Conservation (phyloP, 2,797 vertebrate genomes). For the Sebastes hubbsi region DNA sequence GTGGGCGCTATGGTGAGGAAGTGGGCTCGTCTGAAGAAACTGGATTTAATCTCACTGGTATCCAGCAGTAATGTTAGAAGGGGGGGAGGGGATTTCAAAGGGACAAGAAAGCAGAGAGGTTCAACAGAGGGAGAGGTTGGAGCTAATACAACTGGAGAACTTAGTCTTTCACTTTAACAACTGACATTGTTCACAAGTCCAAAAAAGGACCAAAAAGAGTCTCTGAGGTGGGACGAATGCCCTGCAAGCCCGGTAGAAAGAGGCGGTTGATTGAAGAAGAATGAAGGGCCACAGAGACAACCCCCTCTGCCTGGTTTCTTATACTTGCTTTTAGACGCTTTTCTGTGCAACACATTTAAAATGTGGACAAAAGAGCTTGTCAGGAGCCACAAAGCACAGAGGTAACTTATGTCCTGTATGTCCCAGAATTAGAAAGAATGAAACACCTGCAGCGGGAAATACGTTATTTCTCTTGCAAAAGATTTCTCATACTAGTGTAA, state of each 20-base stretch:
- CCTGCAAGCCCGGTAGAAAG: conserved; percentile 59
- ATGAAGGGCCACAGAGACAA: conserved; percentile 60
- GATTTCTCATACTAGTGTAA: not conserved
- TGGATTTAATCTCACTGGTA: conserved; percentile 86
- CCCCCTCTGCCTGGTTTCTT: conserved; percentile 73
- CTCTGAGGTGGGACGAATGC: conserved; percentile 51
- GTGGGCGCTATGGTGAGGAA: conserved; percentile 83
- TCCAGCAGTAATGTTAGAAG: conserved; percentile 80
- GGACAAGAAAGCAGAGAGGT: not conserved
- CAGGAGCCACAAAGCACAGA: conserved; percentile 47
- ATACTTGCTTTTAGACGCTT: conserved; percentile 62
- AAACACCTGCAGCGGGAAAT: conserved; percentile 50
- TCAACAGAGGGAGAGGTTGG: not conserved
- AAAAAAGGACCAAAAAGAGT: conserved; percentile 53
- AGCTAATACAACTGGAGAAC: not conserved
- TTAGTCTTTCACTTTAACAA: conserved; percentile 60
- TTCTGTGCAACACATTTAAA: conserved; percentile 55
- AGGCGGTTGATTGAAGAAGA: conserved; percentile 51
- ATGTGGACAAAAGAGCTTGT: conserved; percentile 62
- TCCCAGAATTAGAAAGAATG: conserved; percentile 23
- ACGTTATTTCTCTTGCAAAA: not conserved
- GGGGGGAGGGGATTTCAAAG: conserved; percentile 12
- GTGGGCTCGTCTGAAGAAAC: conserved; percentile 79
- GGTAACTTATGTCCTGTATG: conserved; percentile 41
- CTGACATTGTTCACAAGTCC: conserved; percentile 55